Base-by-base conservation (phyloP, 2,797 vertebrate species). In the Lutjanus campechanus region DNA sequence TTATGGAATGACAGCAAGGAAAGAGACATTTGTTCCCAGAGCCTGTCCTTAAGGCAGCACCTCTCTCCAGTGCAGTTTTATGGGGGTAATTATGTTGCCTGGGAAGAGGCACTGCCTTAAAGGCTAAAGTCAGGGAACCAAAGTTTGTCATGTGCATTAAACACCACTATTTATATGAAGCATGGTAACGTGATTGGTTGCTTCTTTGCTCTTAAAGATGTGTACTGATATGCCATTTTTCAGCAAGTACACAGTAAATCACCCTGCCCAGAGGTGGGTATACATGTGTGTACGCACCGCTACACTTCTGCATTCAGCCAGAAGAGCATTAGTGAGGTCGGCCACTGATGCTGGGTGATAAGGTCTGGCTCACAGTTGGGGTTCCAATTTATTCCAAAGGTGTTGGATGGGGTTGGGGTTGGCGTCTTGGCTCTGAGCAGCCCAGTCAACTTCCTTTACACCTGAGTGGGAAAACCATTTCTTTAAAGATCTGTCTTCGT, bases 31-130 rank as follows among this genome's bases (percentile, higher is more conserved):
- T 76, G 22, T 53, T 76, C 36, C 49, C 47, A 69, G 64, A 61
- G 55, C 41, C 47, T 53, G 40, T 84, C 66, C 63, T 70, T 47
- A 3, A 64, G 51, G 53, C 77, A 49, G 58, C 8, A 1, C 12
- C 67, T 17, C 62, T 55, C 49, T 22, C 13, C 41, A 40, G 47
- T 64, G 15, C 41, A 29, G 68, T 79, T 84, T 85, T 77, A 77
- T 65, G 53, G 11, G 7, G 49, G 46, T 70, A 40, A 44, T 60
- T 69, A 72, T 65, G 44, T 66, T 66, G 7, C 29, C 16, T 47
- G 53, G 49, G 20, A 60, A 41, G 56, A 61, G 29, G 46, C n/a
- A 5, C 53, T 70, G 60, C 58, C 70, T 43, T 13, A 53, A 67
- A 74, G 74, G 62, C 44, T 78, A 51, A 47, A 78, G 53, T 44